Evolutionary conservation across 2,113 vertebrate genomes (phyloP).

Genomic region (Drymodes brunneopygia): DNA sequence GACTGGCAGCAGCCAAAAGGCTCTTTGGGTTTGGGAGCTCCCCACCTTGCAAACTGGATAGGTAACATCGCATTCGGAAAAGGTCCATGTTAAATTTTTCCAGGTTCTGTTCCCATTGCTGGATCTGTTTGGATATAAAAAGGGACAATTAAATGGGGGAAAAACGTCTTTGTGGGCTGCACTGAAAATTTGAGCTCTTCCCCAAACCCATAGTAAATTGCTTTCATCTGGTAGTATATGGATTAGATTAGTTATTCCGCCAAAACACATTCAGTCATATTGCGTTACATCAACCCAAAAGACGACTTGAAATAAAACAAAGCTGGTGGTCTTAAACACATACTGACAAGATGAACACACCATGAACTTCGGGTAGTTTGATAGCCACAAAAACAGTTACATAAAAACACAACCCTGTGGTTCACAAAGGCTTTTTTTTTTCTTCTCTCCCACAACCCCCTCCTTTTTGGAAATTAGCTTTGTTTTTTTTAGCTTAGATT

Average conservation of each 20-base stretch:
- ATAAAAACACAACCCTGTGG: not conserved
- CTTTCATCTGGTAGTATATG: not conserved
- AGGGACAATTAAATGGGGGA: not conserved
- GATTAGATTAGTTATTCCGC: not conserved
- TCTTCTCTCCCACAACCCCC: not conserved
- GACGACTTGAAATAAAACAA: slow-evolving; percentile 27
- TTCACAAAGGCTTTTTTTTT: not conserved
- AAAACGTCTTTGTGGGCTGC: not conserved
- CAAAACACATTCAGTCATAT: not conserved
- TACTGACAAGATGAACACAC: not conserved
- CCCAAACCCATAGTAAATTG: not conserved
- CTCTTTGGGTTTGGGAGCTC: slow-evolving; percentile 96
- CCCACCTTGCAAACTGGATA: slow-evolving; percentile 92
- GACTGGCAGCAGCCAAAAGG: slow-evolving; percentile 88
- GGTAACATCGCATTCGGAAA: slow-evolving; percentile 93
- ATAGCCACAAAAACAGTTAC: not conserved
- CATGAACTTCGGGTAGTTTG: not conserved
- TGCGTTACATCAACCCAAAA: not conserved
- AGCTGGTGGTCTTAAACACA: slow-evolving; percentile 14
- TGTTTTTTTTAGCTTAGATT: not conserved
- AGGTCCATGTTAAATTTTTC: slow-evolving; percentile 96
- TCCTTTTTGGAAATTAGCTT: not conserved
- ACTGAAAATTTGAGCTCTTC: not conserved
- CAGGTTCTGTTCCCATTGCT: slow-evolving; percentile 98
- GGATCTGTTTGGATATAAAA: slow-evolving; percentile 79